Conservation (phyloP, 2,113 vertebrate genomes). For the Corythaixoides concolor region DNA sequence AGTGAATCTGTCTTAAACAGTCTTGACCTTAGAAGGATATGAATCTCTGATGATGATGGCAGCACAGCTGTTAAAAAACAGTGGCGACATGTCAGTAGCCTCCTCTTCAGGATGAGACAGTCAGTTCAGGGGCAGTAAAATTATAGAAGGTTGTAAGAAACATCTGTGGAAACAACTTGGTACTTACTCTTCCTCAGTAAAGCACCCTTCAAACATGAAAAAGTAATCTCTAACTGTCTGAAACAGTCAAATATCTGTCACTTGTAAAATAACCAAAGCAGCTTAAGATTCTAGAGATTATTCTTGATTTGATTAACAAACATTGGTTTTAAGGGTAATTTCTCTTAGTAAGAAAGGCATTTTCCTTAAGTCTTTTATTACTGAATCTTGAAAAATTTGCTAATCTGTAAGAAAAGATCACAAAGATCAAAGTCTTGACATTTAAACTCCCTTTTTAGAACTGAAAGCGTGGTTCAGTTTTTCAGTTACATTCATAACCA, state of each 20-base stretch:
- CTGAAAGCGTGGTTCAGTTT: not conserved
- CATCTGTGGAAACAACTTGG: not conserved
- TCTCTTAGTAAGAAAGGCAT: not conserved
- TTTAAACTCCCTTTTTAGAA: not conserved
- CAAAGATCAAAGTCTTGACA: not conserved
- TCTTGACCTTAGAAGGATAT: not conserved
- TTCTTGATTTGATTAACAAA: not conserved
- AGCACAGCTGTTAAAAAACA: constrained; percentile 12
- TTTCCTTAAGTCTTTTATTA: constrained; percentile 1
- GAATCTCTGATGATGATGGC: not conserved
- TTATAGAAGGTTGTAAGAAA: not conserved
- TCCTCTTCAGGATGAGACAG: not conserved
- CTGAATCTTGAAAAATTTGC: not conserved
- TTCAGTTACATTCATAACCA: not conserved
- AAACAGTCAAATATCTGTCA: not conserved
- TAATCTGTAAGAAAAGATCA: not conserved
- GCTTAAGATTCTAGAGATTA: not conserved
- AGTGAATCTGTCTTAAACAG: not conserved
- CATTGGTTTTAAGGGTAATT: not conserved
- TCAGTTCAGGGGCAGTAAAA: not conserved
- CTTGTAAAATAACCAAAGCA: not conserved
- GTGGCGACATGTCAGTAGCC: not conserved
- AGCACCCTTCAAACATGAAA: not conserved
- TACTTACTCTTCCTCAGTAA: not conserved
- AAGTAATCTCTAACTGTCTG: not conserved